A percentile compares a stretch with the other conserved stretches of the same genome.
Conservation (phyloP, 2,888 invertebrate species). For the Danaus chrysippus region DNA sequence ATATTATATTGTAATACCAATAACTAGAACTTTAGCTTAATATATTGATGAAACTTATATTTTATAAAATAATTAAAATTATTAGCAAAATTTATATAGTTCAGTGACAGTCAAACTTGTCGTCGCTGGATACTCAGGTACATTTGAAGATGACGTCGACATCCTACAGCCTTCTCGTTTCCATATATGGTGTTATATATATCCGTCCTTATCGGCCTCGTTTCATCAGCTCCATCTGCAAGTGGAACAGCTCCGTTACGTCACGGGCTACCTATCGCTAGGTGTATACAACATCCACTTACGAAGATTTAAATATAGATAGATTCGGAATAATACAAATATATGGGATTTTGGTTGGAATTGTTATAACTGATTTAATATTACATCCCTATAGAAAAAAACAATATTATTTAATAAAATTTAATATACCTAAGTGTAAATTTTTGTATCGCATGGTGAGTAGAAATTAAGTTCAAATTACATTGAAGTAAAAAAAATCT, state of each 20-base stretch:
- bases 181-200: slow-evolving; percentile 60
- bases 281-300: slow-evolving; percentile 36
- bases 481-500: too few relatives aligned
- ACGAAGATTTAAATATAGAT: slow-evolving; percentile 41
- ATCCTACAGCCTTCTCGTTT: slow-evolving; percentile 67
- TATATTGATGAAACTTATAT: too few relatives aligned
- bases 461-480: too few relatives aligned
- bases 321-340: slow-evolving; percentile 25
- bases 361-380: slow-evolving; percentile 3
- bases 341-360: slow-evolving; percentile 10
- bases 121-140: slow-evolving; percentile 60
- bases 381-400: not conserved
- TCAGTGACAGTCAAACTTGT: slow-evolving; percentile 49
- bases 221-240: slow-evolving; percentile 56
- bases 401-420: not conserved
- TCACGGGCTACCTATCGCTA: slow-evolving; percentile 43
- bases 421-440: too few relatives aligned
- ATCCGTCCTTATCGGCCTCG: slow-evolving; percentile 57
- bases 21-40: too few relatives aligned
- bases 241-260: slow-evolving; percentile 62
- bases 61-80: too few relatives aligned
- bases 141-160: slow-evolving; percentile 68
- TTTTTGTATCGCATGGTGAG: too few relatives aligned
- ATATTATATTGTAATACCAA: too few relatives aligned
- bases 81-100: too few relatives aligned